Evolutionary conservation across 2,113 vertebrate species (phyloP).

Genomic region (Nothobranchius kuhntae): DNA sequence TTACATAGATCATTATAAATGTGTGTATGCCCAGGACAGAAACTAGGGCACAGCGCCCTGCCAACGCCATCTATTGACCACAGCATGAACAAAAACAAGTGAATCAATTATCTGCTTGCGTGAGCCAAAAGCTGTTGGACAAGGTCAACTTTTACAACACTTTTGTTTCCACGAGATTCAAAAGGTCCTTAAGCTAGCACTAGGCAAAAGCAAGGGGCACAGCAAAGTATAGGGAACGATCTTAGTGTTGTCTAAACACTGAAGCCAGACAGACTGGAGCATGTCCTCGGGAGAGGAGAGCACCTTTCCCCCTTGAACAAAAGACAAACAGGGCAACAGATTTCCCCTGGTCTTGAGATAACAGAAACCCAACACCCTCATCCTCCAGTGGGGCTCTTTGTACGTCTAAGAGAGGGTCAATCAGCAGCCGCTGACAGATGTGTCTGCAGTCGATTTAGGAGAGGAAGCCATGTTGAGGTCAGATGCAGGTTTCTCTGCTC

Average conservation of each 20-base stretch:
- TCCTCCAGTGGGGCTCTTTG: conserved; percentile 75
- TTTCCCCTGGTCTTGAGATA: conserved; percentile 73
- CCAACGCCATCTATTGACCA: conserved; percentile 43
- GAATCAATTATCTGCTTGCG: conserved; percentile 58
- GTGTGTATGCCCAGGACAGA: conserved; percentile 21
- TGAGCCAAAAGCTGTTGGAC: conserved; percentile 36
- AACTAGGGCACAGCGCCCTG: conserved; percentile 46
- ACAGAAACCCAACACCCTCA: conserved; percentile 79
- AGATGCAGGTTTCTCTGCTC: conserved; percentile 52
- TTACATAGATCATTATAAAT: conserved; percentile 15
- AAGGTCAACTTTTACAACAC: conserved; percentile 23
- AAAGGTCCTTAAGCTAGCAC: conserved; percentile 58
- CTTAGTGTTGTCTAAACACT: conserved; percentile 76
- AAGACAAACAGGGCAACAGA: conserved; percentile 68
- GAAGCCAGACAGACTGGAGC: conserved; percentile 67
- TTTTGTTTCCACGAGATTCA: conserved; percentile 30
- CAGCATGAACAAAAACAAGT: conserved; percentile 34
- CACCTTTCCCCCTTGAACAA: conserved; percentile 64
- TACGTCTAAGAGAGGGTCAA: conserved; percentile 77
- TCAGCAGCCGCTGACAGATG: conserved; percentile 80
- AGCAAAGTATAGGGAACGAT: conserved; percentile 53
- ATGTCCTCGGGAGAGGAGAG: conserved; percentile 71
- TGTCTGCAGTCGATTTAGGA: conserved; percentile 74
- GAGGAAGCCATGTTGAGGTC: conserved; percentile 70
- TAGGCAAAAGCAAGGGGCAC: conserved; percentile 73